Base-by-base conservation (phyloP, 92 coral and sea anemone genomes). In the Palythoa grandiflora region DNA sequence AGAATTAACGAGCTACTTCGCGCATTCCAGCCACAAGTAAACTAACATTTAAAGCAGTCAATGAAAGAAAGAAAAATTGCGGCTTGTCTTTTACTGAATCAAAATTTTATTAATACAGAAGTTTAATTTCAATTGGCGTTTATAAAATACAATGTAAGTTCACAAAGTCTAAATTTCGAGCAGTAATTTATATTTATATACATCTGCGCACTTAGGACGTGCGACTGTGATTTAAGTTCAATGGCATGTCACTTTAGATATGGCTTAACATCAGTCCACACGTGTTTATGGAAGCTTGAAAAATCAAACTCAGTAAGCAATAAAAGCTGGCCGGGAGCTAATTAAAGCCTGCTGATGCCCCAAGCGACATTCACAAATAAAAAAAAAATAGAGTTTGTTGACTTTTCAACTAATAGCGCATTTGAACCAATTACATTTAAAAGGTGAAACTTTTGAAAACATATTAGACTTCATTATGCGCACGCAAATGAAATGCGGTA, bases 341-440 rank as follows among this genome's bases (percentile, higher is more conserved):
- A 52, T 54, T 21, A 53, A 36, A 77, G 52, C 12, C 63, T 77
- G 68, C 66, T 61, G 52, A 53, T 28, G 83, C 66, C 83, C 52
- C 17, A 9, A 53, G 83, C 83, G 65, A 77, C 13, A 15, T 51
- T 77, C 68, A 77, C 54, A 37, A 3, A 53, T 44, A 44, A 3
- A 77, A 44, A 3, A 77, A 38, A 77, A 48, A 51, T 7, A 35
- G 81, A 48, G 28, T 19, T 77, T 77, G 83, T 53, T 77, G 65
- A 51, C 66, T 77, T 77, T 77, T 77, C 66, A 77, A 77, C 83
- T 51, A 77, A 12, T 53, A 51, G 20, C 50, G 28, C 39, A 19
- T 53, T 77, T 77, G 68, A 77, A 53, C 12, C 39, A 16, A 77
- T 15, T 53, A 52, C 20, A 35, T 35, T 54, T 53, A 51, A 20